Evolutionary conservation across 2,113 vertebrate species (phyloP).

Genomic region (Candoia aspera): DNA sequence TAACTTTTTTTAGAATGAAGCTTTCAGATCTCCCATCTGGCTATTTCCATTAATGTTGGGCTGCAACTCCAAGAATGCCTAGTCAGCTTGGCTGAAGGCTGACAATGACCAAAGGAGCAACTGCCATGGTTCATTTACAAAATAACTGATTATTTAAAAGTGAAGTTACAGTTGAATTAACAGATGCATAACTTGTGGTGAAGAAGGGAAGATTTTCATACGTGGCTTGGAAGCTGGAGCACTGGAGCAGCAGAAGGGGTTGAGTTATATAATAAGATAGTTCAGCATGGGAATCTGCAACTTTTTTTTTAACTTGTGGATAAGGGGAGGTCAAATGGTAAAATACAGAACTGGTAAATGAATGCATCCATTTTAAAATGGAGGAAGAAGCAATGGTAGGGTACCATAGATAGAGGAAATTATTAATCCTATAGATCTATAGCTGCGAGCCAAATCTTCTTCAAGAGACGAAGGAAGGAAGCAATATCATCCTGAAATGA

Average conservation of each 20-base stretch:
- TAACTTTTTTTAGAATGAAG: not conserved
- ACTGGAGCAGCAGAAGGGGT: not conserved
- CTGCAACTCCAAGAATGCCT: not conserved
- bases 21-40: not conserved
- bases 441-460: not conserved
- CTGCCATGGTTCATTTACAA: not conserved
- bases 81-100: not conserved
- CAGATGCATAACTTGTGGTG: not conserved
- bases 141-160: not conserved
- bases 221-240: not conserved
- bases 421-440: not conserved
- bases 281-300: not conserved
- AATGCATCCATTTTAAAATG: not conserved
- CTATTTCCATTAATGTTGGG: not conserved
- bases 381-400: not conserved
- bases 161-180: not conserved
- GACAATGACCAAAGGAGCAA: not conserved
- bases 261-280: not conserved
- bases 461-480: not conserved
- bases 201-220: not conserved
- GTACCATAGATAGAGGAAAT: not conserved
- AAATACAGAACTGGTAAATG: not conserved
- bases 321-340: not conserved
- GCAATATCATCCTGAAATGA: not conserved
- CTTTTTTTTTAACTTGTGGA: not conserved